These are phyloP conservation scores for Tenebrosternarchus preto DNA, from an alignment of 2,113 vertebrate species.

Conservation along the genomic window DNA sequence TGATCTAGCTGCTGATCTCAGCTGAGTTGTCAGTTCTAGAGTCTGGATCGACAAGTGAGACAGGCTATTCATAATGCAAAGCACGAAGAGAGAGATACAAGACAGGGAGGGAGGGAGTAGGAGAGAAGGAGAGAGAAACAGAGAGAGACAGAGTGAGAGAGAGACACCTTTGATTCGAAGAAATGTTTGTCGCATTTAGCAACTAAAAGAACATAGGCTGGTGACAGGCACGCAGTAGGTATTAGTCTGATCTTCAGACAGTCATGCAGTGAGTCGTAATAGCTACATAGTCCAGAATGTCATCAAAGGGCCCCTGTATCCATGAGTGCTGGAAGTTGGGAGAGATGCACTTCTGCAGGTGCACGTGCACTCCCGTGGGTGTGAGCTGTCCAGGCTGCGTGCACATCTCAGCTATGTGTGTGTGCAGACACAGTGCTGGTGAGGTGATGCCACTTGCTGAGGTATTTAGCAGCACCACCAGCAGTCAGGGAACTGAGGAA, in stretches of 20 bases:
- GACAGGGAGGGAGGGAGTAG: background rate
- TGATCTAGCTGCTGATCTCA: conserved; percentile 31
- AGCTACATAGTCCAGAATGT: background rate
- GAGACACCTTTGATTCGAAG: conserved; percentile 7
- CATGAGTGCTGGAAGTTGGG: background rate
- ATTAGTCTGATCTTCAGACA: background rate
- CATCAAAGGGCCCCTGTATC: background rate
- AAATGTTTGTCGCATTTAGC: conserved; percentile 35
- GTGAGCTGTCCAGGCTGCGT: conserved; percentile 3
- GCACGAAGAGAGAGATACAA: conserved; percentile 24
- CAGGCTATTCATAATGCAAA: conserved; percentile 41
- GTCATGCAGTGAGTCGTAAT: background rate
- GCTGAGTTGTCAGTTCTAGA: conserved; percentile 29
- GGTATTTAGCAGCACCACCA: conserved; percentile 42
- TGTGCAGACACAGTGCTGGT: conserved; percentile 13
- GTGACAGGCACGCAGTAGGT: conserved; percentile 3
- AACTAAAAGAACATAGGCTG: conserved; percentile 12
- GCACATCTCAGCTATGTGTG: too few species aligned
- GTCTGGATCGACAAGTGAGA: conserved; percentile 22
- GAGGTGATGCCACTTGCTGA: conserved; percentile 33
- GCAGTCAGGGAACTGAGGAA: conserved; percentile 27
- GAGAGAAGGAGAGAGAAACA: too few species aligned
- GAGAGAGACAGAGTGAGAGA: too few species aligned
- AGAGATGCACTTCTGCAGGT: background rate
- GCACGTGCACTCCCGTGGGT: background rate